Conservation (phyloP, 2,888 invertebrate genomes). For the Meganola albula region DNA sequence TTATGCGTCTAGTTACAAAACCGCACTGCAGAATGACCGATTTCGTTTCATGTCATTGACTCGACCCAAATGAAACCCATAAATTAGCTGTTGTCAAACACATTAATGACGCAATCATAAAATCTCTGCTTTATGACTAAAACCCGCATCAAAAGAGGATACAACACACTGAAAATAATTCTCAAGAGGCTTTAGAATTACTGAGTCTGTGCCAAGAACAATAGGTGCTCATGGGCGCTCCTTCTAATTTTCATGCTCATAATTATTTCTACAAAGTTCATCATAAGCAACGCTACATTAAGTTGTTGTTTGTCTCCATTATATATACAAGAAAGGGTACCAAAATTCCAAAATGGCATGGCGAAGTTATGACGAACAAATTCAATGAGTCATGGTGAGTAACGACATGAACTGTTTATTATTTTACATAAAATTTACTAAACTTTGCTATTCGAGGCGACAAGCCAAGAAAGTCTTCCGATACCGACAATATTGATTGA, state of each 20-base stretch:
- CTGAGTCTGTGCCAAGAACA: not conserved
- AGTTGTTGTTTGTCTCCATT: slow-evolving; percentile 19
- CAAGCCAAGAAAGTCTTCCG: slow-evolving; percentile 12
- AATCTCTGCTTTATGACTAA: not conserved
- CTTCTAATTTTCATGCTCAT: not conserved
- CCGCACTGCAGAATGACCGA: too few species aligned
- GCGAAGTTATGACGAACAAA: slow-evolving; percentile 32
- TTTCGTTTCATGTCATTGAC: too few species aligned
- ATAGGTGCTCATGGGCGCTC: not conserved
- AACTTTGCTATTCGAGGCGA: slow-evolving; percentile 18
- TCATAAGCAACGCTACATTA: slow-evolving; percentile 17
- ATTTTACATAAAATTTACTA: slow-evolving; percentile 27
- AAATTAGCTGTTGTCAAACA: too few species aligned
- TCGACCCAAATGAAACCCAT: too few species aligned
- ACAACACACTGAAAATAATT: too few species aligned
- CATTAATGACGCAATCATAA: too few species aligned
- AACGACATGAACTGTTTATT: slow-evolving; percentile 26
- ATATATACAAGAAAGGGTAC: slow-evolving; percentile 25
- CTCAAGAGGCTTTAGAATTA: not conserved
- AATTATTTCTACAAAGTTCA: slow-evolving; percentile 1
- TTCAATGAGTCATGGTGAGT: slow-evolving; percentile 36
- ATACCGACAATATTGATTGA: slow-evolving; percentile 18
- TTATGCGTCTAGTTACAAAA: too few species aligned
- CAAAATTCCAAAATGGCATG: slow-evolving; percentile 34
- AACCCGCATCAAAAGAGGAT: too few species aligned